Base-by-base conservation (phyloP, 2,113 vertebrate genomes). In the Rynchops niger region DNA sequence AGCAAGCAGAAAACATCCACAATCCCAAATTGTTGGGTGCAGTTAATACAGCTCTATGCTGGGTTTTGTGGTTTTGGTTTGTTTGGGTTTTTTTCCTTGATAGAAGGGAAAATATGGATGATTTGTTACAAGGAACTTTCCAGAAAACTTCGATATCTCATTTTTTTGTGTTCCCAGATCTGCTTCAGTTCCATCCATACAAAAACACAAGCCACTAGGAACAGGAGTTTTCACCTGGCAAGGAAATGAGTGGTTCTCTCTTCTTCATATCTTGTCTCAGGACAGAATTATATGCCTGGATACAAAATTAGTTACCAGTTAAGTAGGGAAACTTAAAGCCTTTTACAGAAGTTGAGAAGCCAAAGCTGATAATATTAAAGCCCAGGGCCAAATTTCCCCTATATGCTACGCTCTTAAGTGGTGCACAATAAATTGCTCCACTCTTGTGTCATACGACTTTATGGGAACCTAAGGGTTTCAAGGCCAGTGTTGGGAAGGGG, bases 321-420 rank as follows among this genome's bases (percentile, higher is more conserved):
- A 59, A 72, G 52, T 1, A 50, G 9, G 17, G 43, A 78, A 74
- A 67, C 11, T 12, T 47, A 27, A 58, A 89, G 11, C 11, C 21
- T 82, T n/a, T 15, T 50, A 40, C 6, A 55, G 58, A 77, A 72
- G 38, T 12, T 42, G 52, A 67, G 47, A 85, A 77, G 11, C 42
- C 47, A 71, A 36, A 79, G 26, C 30, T 34, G 43, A 23, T 49
- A 19, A 42, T 42, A 22, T 26, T 27, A 32, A 81, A 79, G 2
- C 34, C 13, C n/a, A 67, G 18, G 12, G 22, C 34, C n/a, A 71
- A 14, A 34, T 56, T 56, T 84, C 21, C 25, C 30, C 23, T 56
- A 6, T 15, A 10, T 4, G 14, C 15, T 34, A 5, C 0, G 1
- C 11, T 55, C 3, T 56, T n/a, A 40, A 1, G 2, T 3, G 30